A percentile compares a stretch with the other conserved stretches of the same genome.
Conservation (phyloP, 2,797 vertebrate genomes). For the Merluccius polli region DNA sequence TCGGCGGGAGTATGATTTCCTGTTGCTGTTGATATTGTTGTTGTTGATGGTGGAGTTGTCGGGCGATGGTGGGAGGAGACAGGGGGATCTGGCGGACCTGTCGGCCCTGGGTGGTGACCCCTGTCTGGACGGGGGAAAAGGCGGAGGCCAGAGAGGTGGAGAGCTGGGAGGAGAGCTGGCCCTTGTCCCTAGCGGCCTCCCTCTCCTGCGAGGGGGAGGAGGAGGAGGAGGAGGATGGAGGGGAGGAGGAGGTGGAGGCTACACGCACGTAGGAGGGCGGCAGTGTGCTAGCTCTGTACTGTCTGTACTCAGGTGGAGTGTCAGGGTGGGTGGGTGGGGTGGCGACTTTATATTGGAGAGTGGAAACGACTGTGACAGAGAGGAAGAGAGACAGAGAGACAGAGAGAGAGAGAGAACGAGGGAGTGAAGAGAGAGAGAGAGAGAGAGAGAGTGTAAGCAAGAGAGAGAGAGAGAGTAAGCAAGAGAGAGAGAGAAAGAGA, state of each 20-base stretch:
- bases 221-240: conserved; percentile 57
- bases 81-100: conserved; percentile 80
- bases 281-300: conserved; percentile 72
- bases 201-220: conserved; percentile 67
- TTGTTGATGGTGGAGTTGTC: conserved; percentile 53
- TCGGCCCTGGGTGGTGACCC: conserved; percentile 60
- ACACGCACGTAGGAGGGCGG: conserved; percentile 74
- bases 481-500: conserved; percentile 13
- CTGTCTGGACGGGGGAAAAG: conserved; percentile 78
- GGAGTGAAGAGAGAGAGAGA: conserved; percentile 39
- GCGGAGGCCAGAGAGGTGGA: conserved; percentile 75
- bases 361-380: conserved; percentile 81
- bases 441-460: conserved; percentile 12
- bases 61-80: conserved; percentile 71
- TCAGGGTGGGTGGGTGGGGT: conserved; percentile 74
- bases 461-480: conserved; percentile 8
- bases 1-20: conserved; percentile 65
- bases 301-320: conserved; percentile 78
- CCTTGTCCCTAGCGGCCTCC: conserved; percentile 67
- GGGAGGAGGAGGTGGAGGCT: conserved; percentile 62
- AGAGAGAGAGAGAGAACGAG: conserved; percentile 2
- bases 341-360: conserved; percentile 82
- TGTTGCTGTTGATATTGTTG: conserved; percentile 39
- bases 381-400: conserved; percentile 14
- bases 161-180: conserved; percentile 77